These are phyloP conservation scores for Sinonovacula constricta DNA, from an alignment of 1,140 invertebrate genomes.

Conservation along the genomic window DNA sequence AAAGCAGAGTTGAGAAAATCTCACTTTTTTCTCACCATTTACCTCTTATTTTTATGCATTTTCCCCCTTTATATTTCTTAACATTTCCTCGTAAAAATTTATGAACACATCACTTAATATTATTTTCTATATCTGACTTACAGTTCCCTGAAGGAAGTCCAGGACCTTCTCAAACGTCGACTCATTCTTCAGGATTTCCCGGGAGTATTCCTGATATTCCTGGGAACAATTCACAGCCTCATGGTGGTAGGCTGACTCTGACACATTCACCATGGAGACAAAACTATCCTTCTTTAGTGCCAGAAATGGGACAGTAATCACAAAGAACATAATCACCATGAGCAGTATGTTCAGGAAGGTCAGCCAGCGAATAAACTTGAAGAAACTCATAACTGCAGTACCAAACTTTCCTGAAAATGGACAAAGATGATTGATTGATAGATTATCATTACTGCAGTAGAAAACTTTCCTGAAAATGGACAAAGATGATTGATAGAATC, in stretches of 20 bases:
- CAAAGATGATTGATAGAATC: no score
- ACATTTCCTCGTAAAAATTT: no score
- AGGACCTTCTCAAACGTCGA: constrained; percentile 39
- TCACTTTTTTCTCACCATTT: no score
- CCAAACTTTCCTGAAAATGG: constrained; percentile 86
- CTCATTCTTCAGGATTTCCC: constrained; percentile 12
- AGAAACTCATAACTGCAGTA: constrained; percentile 85
- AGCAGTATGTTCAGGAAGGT: constrained; percentile 82
- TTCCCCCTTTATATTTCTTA: no score
- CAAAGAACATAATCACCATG: constrained; percentile 66
- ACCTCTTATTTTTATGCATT: no score
- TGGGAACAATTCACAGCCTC: constrained; percentile 36
- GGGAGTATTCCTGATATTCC: constrained; percentile 31
- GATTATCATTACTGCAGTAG: constrained; percentile 85
- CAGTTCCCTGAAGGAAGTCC: constrained; percentile 56
- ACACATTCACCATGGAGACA: constrained; percentile 2
- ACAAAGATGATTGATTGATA: no score
- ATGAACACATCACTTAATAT: no score
- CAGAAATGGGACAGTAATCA: constrained; percentile 50
- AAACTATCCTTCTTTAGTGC: constrained; percentile 4
- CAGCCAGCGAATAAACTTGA: constrained; percentile 85
- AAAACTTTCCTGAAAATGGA: constrained; percentile 86
- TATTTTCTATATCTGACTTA: no score
- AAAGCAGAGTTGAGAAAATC: no score
- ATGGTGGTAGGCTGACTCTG: constrained; percentile 6